Evolutionary conservation across 2,113 vertebrate species (phyloP), one percentile per base, ranked within the genome.

Genomic region (Brachyistius frenatus): DNA sequence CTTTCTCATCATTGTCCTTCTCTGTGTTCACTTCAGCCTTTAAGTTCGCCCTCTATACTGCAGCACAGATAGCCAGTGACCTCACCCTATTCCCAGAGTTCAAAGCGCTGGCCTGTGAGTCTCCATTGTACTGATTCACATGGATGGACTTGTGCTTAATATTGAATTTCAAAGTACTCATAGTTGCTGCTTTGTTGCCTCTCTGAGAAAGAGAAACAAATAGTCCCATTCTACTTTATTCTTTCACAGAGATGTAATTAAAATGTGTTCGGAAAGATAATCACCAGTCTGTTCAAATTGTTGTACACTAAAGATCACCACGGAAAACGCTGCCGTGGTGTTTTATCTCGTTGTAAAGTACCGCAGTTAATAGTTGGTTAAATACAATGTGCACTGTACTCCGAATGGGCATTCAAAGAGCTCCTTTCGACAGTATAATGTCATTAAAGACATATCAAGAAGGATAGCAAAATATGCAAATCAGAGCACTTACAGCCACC

Each of bases 381-480:
- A 81, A 79, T 53, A 67, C 57, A 61, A 63, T 56, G 36, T 56
- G 49, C 53, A 46, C 41, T 53, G 66, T 60, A 35, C 15, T 41
- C 33, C 36, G 31, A 50, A 16, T 1, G 66, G 36, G 87, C 84
- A 78, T 79, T 78, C 81, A 81, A 78, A 89, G 66, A 83, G 85
- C 84, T 79, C 44, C 65, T 81, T 74, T 90, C 77, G 58, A 86
- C 71, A 49, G 80, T 47, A 65, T 79, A 87, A 88, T 85, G 92
- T 92, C 91, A 90, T 92, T 92, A 92, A 91, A 90, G 80, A 93
- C 80, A 58, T 85, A 86, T 84, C 60, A 86, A 81, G 83, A 82
- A 74, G 81, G 65, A 74, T 68, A 88, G 83, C 66, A 73, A 73
- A 82, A 90, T 91, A 93, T 94, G 94, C 88, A 93, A 94, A 95